Evolutionary conservation across 1,140 invertebrate species (phyloP), one percentile per base, ranked within the genome.

Genomic region (Ericerus pela): DNA sequence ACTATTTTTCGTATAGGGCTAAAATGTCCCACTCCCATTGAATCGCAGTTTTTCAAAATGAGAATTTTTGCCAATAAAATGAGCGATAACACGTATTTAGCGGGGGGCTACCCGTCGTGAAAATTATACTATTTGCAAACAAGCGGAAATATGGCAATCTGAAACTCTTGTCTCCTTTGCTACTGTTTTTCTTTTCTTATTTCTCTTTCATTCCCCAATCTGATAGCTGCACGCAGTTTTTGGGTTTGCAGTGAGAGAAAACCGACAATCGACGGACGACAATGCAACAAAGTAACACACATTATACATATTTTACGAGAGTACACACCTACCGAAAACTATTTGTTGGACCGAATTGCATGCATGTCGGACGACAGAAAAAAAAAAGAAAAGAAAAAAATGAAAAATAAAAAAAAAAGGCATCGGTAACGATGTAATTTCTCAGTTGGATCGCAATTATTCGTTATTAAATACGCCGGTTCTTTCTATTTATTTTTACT

Each of bases 51-150:
- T n/a, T n/a, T n/a, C n/a, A n/a, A n/a, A n/a, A n/a, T n/a, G n/a
- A n/a, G n/a, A n/a, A n/a, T n/a, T n/a, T n/a, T n/a, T n/a, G n/a
- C n/a, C n/a, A n/a, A n/a, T n/a, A n/a, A n/a, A n/a, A n/a, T n/a
- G n/a, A n/a, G n/a, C n/a, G n/a, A n/a, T n/a, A n/a, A n/a, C n/a
- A n/a, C n/a, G n/a, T n/a, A n/a, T n/a, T n/a, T n/a, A n/a, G n/a
- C n/a, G n/a, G n/a, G n/a, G n/a, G n/a, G n/a, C n/a, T n/a, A n/a
- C 41, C 41, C 41, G 41, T 24, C 41, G 41, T 47, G 41, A 47
- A 47, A 47, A 47, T 47, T 47, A 47, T 47, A 47, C 41, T 47
- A 47, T 47, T 47, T 47, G 41, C 41, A 47, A 47, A 47, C 41
- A 47, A 33, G 26, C 41, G 20, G 41, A 24, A 47, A 47, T 24